Conservation (phyloP, 2,797 vertebrate species). For the Enteromius argenteus region DNA sequence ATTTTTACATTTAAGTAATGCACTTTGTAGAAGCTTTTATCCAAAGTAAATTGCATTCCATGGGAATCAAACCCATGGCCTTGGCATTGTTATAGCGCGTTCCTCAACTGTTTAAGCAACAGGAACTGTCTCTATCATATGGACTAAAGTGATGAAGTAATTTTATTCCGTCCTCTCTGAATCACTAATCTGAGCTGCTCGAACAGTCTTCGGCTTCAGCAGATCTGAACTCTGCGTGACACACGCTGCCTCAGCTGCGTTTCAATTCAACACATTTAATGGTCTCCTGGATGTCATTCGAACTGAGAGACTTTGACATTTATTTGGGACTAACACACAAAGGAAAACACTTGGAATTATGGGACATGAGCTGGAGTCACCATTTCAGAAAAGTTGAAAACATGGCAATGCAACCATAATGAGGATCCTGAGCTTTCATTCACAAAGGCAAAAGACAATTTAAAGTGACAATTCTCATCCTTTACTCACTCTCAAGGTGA, state of each 20-base stretch:
- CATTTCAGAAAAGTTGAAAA: not conserved
- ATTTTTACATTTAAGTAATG: not conserved
- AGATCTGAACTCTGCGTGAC: conserved; percentile 44
- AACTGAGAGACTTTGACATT: conserved; percentile 69
- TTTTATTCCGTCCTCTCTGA: conserved; percentile 11
- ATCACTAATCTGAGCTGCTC: not conserved
- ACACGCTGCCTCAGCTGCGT: conserved; percentile 71
- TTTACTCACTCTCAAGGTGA: not conserved
- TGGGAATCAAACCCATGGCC: not conserved
- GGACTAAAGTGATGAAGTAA: not conserved
- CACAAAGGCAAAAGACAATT: not conserved
- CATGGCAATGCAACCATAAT: not conserved
- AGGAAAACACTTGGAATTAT: conserved; percentile 60
- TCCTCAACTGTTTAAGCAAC: not conserved
- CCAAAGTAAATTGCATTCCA: not conserved
- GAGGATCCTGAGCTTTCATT: not conserved
- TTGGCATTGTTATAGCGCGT: not conserved
- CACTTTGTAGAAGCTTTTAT: not conserved
- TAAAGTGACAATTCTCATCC: not conserved
- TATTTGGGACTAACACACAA: conserved; percentile 72
- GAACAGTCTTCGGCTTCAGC: conserved; percentile 13
- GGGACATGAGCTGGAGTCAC: conserved; percentile 18
- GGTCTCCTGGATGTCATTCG: conserved; percentile 72
- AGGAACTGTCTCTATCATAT: conserved; percentile 1
- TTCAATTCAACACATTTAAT: conserved; percentile 73